These are phyloP conservation scores for Melinaea marsaeus DNA, from an alignment of 2,888 invertebrate species.

Conservation along the genomic window DNA sequence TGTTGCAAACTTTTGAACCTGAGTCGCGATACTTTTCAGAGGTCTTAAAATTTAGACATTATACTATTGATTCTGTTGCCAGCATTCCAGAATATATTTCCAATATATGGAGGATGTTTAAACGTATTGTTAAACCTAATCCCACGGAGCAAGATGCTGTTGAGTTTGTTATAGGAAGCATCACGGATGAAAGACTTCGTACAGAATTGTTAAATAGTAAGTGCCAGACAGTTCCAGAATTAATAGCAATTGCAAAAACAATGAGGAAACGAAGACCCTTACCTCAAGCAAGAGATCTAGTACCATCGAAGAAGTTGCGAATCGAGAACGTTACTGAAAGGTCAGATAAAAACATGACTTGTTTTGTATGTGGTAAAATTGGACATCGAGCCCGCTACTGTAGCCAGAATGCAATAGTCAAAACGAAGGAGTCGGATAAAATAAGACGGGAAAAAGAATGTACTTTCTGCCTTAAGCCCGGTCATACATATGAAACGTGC, in stretches of 20 bases:
- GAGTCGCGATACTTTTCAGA: constrained; percentile 24
- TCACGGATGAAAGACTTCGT: not conserved
- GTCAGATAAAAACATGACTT: not conserved
- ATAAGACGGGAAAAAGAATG: not conserved
- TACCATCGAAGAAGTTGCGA: no score
- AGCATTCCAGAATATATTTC: constrained; percentile 19
- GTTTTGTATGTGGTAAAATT: not conserved
- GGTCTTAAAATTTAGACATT: constrained; percentile 14
- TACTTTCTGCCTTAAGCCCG: constrained; percentile 15
- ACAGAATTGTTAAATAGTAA: not conserved
- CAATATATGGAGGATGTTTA: constrained; percentile 22
- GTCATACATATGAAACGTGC: constrained; percentile 33
- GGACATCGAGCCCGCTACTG: not conserved
- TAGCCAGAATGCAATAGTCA: not conserved
- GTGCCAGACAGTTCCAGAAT: no score
- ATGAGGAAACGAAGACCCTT: no score
- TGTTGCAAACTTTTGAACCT: no score
- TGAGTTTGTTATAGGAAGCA: constrained; percentile 10
- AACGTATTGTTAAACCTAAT: constrained; percentile 20
- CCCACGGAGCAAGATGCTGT: constrained; percentile 20
- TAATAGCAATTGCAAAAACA: no score
- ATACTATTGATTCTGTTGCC: constrained; percentile 13
- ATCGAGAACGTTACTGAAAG: not conserved
- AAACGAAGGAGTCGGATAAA: not conserved
- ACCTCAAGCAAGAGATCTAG: no score